Evolutionary conservation across 2,888 invertebrate genomes (phyloP).

Genomic region (Leptinotarsa peninsularis): DNA sequence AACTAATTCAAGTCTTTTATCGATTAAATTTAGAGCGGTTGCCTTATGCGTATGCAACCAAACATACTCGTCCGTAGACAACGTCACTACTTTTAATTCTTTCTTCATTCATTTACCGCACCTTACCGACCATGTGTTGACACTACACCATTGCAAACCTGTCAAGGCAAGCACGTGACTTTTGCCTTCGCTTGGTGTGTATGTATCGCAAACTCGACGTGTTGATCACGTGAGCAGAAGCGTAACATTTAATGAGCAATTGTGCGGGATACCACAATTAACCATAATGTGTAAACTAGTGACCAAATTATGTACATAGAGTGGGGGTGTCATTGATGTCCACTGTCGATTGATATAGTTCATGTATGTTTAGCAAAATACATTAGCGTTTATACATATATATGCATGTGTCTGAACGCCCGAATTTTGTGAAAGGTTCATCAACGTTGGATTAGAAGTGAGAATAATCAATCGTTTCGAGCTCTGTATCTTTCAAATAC

Average conservation of each 20-base stretch:
- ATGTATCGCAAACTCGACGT: conserved; percentile 56
- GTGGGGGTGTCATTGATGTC: conserved; percentile 64
- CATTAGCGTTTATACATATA: conserved; percentile 58
- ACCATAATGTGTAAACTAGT: conserved; percentile 68
- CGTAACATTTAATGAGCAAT: conserved; percentile 66
- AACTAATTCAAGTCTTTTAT: not conserved
- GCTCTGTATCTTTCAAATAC: too few relatives aligned
- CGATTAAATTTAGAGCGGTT: not conserved
- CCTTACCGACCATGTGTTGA: conserved; percentile 14
- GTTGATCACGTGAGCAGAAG: conserved; percentile 64
- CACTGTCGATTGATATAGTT: conserved; percentile 63
- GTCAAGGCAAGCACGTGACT: conserved; percentile 41
- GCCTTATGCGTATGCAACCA: conserved; percentile 47
- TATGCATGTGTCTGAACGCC: conserved; percentile 40
- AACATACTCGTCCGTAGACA: conserved; percentile 38
- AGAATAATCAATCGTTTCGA: not conserved
- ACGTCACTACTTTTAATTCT: not conserved
- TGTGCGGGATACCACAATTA: conserved; percentile 67
- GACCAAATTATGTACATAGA: conserved; percentile 67
- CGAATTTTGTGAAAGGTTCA: conserved; percentile 26
- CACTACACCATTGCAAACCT: conserved; percentile 25
- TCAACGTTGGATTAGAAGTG: conserved; percentile 33
- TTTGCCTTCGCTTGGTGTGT: conserved; percentile 28
- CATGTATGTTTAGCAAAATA: conserved; percentile 61
- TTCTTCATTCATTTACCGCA: conserved; percentile 9